These are phyloP conservation scores for Ammodytes marinus DNA, from an alignment of 2,113 vertebrate species.

Conservation along the genomic window DNA sequence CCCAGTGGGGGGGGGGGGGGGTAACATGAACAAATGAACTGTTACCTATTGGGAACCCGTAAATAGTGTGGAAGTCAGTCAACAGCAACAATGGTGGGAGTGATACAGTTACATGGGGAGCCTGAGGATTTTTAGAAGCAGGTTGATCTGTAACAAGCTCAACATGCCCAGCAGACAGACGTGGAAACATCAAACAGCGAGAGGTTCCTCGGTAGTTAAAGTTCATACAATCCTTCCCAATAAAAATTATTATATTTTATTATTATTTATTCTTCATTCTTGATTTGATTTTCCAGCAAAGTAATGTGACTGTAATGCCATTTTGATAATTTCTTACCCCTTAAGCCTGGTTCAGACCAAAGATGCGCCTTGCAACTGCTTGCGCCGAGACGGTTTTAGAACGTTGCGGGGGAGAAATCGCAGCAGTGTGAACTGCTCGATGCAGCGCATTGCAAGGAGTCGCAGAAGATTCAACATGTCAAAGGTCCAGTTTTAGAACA, in stretches of 20 bases:
- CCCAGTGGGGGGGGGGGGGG: conserved; percentile 29
- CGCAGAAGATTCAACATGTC: too few relatives aligned
- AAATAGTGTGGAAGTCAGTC: conserved; percentile 46
- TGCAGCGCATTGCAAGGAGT: too few relatives aligned
- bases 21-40: conserved; percentile 47
- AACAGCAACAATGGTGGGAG: neutral
- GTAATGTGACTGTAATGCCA: too few relatives aligned
- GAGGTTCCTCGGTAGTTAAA: neutral
- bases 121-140: too few relatives aligned
- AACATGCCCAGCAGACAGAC: neutral
- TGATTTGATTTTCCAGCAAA: neutral
- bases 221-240: neutral
- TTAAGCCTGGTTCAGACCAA: too few relatives aligned
- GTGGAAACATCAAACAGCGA: neutral
- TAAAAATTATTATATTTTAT: too few relatives aligned
- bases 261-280: neutral
- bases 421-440: too few relatives aligned
- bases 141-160: neutral
- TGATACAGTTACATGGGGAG: neutral
- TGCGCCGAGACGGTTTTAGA: too few relatives aligned
- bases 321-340: too few relatives aligned
- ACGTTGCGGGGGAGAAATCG: too few relatives aligned
- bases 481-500: too few relatives aligned
- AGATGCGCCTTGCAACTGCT: too few relatives aligned
- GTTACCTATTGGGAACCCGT: conserved; percentile 33